A percentile compares a stretch with the other conserved stretches of the same genome.
Evolutionary conservation across 2,888 invertebrate species (phyloP).

Genomic region (Meandrusa payeni): DNA sequence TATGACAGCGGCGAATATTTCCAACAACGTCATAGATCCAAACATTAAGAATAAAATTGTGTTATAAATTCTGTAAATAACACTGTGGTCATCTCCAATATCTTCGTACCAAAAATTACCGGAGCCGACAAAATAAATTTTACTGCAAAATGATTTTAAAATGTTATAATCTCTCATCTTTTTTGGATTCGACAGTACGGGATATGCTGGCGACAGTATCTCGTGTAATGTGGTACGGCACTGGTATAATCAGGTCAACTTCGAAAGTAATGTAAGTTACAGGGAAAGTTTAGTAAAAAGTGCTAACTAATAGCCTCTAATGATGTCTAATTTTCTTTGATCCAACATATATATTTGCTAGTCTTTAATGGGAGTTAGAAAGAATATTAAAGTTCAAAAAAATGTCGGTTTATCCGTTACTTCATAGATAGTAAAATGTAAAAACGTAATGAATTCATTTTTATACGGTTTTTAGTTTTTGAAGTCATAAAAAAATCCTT

Average conservation of each 20-base stretch:
- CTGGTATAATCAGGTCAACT: background rate
- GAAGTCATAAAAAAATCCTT: too few species aligned
- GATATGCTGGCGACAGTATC: background rate
- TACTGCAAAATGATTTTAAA: slow-evolving; percentile 48
- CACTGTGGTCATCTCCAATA: slow-evolving; percentile 48
- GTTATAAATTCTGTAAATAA: slow-evolving; percentile 47
- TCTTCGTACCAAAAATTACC: slow-evolving; percentile 67
- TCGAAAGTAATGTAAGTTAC: background rate
- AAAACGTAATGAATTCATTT: too few species aligned
- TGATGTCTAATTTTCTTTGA: slow-evolving; percentile 6
- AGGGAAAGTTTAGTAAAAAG: slow-evolving; percentile 13
- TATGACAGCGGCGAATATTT: slow-evolving; percentile 55
- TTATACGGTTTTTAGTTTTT: too few species aligned
- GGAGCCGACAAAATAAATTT: slow-evolving; percentile 54
- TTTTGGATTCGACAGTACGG: background rate
- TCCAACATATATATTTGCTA: background rate
- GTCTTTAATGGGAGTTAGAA: slow-evolving; percentile 7
- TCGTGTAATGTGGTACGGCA: too few species aligned
- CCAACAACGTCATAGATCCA: slow-evolving; percentile 55
- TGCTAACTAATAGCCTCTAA: slow-evolving; percentile 15
- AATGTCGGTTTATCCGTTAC: too few species aligned
- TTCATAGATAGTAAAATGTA: too few species aligned
- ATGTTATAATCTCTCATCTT: slow-evolving; percentile 58
- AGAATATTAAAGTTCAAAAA: too few species aligned
- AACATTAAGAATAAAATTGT: slow-evolving; percentile 46